phyloP scores from a whole-genome alignment of 2,888 invertebrate species.

The Drosophila percnosoma region DNA sequence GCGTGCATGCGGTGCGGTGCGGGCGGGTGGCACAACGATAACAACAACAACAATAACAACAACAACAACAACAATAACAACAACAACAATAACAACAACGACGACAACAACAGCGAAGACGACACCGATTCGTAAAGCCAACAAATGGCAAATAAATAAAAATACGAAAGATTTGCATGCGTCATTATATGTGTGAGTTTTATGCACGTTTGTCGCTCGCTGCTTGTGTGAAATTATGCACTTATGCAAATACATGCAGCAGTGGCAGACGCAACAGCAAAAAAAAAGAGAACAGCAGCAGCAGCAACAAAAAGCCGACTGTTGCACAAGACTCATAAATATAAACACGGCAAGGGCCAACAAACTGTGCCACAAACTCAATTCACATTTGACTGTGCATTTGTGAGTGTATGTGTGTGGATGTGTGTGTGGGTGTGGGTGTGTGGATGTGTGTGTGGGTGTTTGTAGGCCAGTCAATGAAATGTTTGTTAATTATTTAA shows the following conservation, averaged over 20 bases:
- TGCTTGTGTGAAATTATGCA: constrained; percentile 49
- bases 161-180: constrained; percentile 31
- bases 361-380: constrained; percentile 48
- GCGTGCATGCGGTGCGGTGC: constrained; percentile 48
- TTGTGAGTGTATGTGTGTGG: constrained; percentile 22
- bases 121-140: constrained; percentile 37
- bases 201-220: constrained; percentile 16
- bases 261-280: constrained; percentile 11
- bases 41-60: constrained; percentile 10
- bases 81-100: no score
- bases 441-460: constrained; percentile 21
- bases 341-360: constrained; percentile 59
- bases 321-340: constrained; percentile 51
- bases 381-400: constrained; percentile 40
- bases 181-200: constrained; percentile 9
- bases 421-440: constrained; percentile 13
- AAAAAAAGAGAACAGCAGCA: constrained; percentile 2
- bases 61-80: neutral
- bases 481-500: constrained; percentile 74
- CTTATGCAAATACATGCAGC: constrained; percentile 57
- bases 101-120: constrained; percentile 10
- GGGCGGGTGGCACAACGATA: constrained; percentile 34
- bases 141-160: constrained; percentile 47
- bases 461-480: constrained; percentile 69
- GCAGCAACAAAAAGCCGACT: constrained; percentile 18